Base-by-base conservation (phyloP, 2,888 invertebrate species). In the Tolmerus cingulatus region DNA sequence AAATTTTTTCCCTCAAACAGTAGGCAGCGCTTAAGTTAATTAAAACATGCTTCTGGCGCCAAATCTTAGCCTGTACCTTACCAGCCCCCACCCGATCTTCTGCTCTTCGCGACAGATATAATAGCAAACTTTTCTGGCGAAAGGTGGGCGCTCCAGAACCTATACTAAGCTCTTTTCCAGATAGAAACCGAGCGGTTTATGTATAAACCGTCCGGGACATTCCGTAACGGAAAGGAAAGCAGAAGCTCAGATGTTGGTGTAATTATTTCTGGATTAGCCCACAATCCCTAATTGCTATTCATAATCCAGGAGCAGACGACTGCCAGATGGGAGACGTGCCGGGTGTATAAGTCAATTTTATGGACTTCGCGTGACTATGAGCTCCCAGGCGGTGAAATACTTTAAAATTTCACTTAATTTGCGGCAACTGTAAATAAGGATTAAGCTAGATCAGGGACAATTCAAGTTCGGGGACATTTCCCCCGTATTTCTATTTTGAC, bases 371-470 rank as follows among this genome's bases (percentile, higher is more conserved):
- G 82, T 82, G 82, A 82, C 82, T 82, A 66, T 82, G 66, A 57
- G 57, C 37, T 66, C 14, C 14, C 19, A 27, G 81, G 77, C 16
- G 37, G 77, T n/a, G 12, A 34, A 81, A 81, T 55, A 57, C 57
- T 82, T 82, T 82, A 82, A 82, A 66, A 82, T 82, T 82, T 82
- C 82, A 82, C 57, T 82, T 82, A 82, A 82, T 82, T 82, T 82
- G 82, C 51, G 82, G 82, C 19, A 82, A 82, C 37, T 82, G 82
- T 82, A 82, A 82, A 66, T 66, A 66, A 82, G 82, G 57, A 57
- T 82, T 82, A 57, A 57, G n/a, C 14, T 57, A 57, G 57, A 82
- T 82, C 82, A 82, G 57, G 57, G 57, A 57, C 66, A 23, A 66
- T 82, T 40, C 82, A 37, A 57, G 37, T 76, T 76, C 19, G 30